phyloP scores from a whole-genome alignment of 2,888 invertebrate genomes.

The Tachystola acroxantha region DNA sequence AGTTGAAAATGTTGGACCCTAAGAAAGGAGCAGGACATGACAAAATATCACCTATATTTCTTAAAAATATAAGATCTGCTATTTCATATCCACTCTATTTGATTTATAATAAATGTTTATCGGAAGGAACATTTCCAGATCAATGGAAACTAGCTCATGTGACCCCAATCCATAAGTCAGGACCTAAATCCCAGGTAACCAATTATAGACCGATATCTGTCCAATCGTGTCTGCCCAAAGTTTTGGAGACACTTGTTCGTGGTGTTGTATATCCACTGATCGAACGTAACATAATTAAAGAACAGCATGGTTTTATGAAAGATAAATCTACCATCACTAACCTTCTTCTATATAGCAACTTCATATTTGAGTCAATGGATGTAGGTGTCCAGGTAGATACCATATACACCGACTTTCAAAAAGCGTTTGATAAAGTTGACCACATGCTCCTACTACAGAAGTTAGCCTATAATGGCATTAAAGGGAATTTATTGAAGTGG shows the following conservation, averaged over 20 bases:
- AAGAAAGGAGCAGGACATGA: background rate
- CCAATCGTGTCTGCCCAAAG: constrained; percentile 5
- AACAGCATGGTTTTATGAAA: constrained; percentile 9
- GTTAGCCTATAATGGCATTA: constrained; percentile 2
- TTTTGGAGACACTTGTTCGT: constrained; percentile 7
- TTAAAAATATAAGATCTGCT: background rate
- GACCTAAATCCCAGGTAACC: constrained; percentile 4
- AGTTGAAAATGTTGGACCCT: background rate
- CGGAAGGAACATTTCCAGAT: constrained; percentile 2
- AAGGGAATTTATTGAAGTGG: constrained; percentile 5
- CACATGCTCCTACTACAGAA: constrained; percentile 4
- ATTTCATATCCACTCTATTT: background rate
- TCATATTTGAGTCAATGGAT: constrained; percentile 4
- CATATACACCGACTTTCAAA: constrained; percentile 10
- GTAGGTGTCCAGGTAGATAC: constrained; percentile 7
- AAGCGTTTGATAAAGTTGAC: constrained; percentile 2
- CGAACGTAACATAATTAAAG: background rate
- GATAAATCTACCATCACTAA: constrained; percentile 6
- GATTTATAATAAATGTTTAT: background rate
- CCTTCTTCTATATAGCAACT: constrained; percentile 1
- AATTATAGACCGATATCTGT: constrained; percentile 12
- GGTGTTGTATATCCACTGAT: constrained; percentile 2
- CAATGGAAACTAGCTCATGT: constrained; percentile 10
- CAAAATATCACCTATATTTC: background rate
- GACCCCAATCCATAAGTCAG: constrained; percentile 10